Conservation (phyloP, 1,140 invertebrate genomes). For the Cydia splendana region DNA sequence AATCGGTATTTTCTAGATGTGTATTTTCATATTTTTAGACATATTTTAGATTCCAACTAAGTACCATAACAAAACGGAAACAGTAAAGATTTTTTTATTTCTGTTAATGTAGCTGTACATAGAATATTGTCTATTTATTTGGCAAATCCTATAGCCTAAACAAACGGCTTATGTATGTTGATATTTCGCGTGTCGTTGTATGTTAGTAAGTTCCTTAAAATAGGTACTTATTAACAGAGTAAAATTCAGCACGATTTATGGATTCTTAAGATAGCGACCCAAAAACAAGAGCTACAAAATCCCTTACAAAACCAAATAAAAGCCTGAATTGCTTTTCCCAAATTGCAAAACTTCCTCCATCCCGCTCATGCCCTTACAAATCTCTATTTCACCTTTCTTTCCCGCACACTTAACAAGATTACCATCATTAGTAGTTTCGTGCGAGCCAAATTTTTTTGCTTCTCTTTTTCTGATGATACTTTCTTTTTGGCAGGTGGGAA, state of each 20-base stretch:
- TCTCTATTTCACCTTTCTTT: not conserved
- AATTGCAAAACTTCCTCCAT: slow-evolving; percentile 11
- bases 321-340: not conserved
- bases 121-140: too few species aligned
- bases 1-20: too few species aligned
- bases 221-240: too few species aligned
- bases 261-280: not conserved
- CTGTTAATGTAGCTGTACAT: too few species aligned
- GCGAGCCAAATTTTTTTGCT: slow-evolving; percentile 17
- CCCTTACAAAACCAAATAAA: slow-evolving; percentile 3
- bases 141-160: too few species aligned
- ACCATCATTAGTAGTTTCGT: slow-evolving; percentile 27
- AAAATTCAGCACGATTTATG: not conserved
- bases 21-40: too few species aligned
- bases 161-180: too few species aligned
- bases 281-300: not conserved
- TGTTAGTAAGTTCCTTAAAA: too few species aligned
- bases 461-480: slow-evolving; percentile 17
- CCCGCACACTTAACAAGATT: slow-evolving; percentile 20
- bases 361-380: slow-evolving; percentile 3
- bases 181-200: too few species aligned
- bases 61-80: too few species aligned
- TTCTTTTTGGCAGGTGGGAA: slow-evolving; percentile 7
- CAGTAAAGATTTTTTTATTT: too few species aligned
- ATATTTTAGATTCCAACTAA: too few species aligned